Percentiles rank a stretch among this genome's conserved stretches.
Evolutionary conservation across 2,888 invertebrate genomes (phyloP).

Genomic region (Syrphus vitripennis): DNA sequence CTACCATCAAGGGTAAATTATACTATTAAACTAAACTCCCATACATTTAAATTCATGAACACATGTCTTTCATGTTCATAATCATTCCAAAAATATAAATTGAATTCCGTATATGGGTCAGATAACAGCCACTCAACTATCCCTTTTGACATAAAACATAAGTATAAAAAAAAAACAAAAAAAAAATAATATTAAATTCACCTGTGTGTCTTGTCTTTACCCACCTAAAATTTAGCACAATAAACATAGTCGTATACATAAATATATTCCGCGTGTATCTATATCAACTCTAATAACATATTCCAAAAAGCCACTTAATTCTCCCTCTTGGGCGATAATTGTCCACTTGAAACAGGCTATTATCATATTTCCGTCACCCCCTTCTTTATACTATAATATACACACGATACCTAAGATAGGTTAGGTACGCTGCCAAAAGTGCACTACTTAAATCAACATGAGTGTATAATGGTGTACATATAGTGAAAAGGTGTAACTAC

Average conservation of each 20-base stretch:
- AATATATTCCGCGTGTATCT: background rate
- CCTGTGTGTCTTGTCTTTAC: background rate
- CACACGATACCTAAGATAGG: background rate
- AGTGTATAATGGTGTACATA: background rate
- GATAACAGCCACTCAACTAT: conserved; percentile 7
- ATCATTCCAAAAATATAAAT: background rate
- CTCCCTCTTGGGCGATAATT: conserved; percentile 51
- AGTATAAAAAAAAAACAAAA: background rate
- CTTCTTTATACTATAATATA: conserved; percentile 17
- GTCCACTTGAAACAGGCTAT: conserved; percentile 56
- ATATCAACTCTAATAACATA: conserved; percentile 46
- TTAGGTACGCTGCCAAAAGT: background rate
- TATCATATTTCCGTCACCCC: conserved; percentile 63
- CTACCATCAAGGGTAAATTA: too few relatives aligned
- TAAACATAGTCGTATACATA: background rate
- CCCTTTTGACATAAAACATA: background rate
- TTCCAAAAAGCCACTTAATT: conserved; percentile 25
- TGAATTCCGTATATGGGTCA: background rate
- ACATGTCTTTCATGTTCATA: background rate
- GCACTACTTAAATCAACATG: background rate
- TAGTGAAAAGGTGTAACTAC: background rate
- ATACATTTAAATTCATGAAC: background rate
- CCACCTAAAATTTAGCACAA: conserved; percentile 1
- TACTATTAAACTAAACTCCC: too few relatives aligned
- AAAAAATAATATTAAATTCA: background rate